Evolutionary conservation across 1,140 invertebrate species (phyloP), one percentile per base, ranked within the genome.

Genomic region (Penaeus indicus): DNA sequence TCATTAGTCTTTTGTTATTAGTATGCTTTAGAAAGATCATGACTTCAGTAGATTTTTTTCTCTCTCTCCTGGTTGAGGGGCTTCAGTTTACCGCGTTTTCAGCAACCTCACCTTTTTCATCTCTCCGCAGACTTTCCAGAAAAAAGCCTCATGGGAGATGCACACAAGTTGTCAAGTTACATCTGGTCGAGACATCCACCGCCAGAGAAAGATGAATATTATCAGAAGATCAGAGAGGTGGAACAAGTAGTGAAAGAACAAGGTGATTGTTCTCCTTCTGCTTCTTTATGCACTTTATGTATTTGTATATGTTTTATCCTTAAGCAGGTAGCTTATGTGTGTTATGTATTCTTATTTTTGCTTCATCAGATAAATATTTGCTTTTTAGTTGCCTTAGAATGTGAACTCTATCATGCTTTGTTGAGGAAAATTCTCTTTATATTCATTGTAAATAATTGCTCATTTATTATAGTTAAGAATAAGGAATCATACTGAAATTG

Each of bases 131-230:
- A 67, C 27, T 81, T 72, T 80, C 78, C 85, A 79, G 22, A 5
- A 67, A 81, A 81, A 22, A 54, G 19, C 25, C 21, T 86, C 10
- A 11, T 5, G 32, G 60, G 16, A 11, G 85, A 81, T 69, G 85
- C 62, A 1, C 3, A 47, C n/a, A 64, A 60, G 22, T 42, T 86
- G 32, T 67, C 78, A 42, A 47, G 3, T 19, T 69, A 81, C 62
- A 27, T 86, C 18, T 80, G 61, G 42, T 86, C 85, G 8, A 62
- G 85, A 21, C 85, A 86, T 3, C 16, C 78, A 21, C 38, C 77
- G 13, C 32, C 69, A 13, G 85, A 86, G 42, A 42, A 19, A 2
- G 42, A 67, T 18, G 85, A 86, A 32, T 80, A 63, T n/a, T 54
- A 81, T 27, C 27, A 78, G 0, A 86, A 80, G 60, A n/a, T 78